These are phyloP conservation scores for Sylvilagus floridanus DNA, from an alignment of 2,797 vertebrate genomes.

Conservation along the genomic window DNA sequence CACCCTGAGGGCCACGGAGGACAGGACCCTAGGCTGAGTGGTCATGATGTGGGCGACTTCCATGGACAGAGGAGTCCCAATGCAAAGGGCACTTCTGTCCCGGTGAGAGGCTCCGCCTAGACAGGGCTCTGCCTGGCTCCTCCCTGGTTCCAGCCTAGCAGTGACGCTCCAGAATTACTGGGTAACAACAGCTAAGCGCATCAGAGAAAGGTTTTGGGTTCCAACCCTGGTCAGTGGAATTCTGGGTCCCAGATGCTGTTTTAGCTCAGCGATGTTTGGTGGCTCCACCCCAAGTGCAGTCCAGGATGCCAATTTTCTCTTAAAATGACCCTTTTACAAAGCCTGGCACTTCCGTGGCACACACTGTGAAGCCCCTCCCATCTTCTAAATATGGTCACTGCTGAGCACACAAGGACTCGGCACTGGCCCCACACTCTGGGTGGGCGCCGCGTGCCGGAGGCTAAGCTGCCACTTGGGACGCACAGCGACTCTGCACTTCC, in stretches of 20 bases:
- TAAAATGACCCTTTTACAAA: not conserved
- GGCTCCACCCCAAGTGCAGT: not conserved
- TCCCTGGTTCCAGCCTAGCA: not conserved
- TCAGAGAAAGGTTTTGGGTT: not conserved
- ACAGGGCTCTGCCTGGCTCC: not conserved
- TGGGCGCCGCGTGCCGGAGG: too few relatives aligned
- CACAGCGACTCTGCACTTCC: too few relatives aligned
- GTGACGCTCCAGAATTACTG: not conserved
- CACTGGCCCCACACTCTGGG: not conserved
- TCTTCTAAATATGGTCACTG: not conserved
- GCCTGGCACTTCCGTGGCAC: too few relatives aligned
- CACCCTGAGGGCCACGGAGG: not conserved
- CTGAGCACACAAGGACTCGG: not conserved
- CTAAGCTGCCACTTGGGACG: too few relatives aligned
- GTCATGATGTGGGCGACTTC: not conserved
- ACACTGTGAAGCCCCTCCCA: accelerated
- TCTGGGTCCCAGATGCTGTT: not conserved
- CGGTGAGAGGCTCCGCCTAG: too few relatives aligned
- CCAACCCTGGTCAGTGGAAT: not conserved
- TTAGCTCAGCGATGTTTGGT: not conserved
- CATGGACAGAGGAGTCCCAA: not conserved
- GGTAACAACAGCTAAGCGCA: not conserved
- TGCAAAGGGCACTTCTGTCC: too few relatives aligned
- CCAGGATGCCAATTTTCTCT: not conserved
- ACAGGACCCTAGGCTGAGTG: not conserved